These are phyloP conservation scores for Botia almorhae DNA, from an alignment of 2,797 vertebrate genomes.

Conservation along the genomic window DNA sequence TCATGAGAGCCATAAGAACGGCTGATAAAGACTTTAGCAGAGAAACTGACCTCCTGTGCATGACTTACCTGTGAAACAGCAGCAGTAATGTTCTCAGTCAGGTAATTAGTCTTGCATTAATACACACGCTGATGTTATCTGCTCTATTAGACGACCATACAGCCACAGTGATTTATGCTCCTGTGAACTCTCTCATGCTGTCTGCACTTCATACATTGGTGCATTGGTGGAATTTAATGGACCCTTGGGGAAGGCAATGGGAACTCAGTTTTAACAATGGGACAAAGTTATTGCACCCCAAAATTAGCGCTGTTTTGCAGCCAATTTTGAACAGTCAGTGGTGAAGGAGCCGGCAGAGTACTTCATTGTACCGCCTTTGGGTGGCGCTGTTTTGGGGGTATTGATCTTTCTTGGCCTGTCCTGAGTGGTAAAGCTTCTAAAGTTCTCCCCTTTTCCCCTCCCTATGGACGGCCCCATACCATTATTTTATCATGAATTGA, in stretches of 20 bases:
- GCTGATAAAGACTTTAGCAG: conserved; percentile 66
- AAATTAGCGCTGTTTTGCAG: neutral
- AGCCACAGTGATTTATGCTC: conserved; percentile 62
- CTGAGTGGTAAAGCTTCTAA: too few species aligned
- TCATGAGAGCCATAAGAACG: conserved; percentile 73
- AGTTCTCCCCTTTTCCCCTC: too few species aligned
- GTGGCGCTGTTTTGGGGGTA: too few species aligned
- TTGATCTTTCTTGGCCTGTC: too few species aligned
- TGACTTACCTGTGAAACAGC: conserved; percentile 73
- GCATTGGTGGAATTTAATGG: conserved; percentile 14
- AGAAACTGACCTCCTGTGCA: conserved; percentile 68
- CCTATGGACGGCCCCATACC: too few species aligned
- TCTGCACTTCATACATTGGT: conserved; percentile 11
- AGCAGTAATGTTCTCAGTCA: conserved; percentile 76
- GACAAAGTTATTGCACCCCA: conserved; percentile 28
- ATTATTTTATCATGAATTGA: too few species aligned
- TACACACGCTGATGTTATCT: conserved; percentile 75
- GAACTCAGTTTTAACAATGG: conserved; percentile 17
- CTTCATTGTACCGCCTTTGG: too few species aligned
- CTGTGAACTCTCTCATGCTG: conserved; percentile 30
- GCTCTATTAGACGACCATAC: conserved; percentile 64
- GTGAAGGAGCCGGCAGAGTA: too few species aligned
- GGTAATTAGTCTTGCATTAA: conserved; percentile 79
- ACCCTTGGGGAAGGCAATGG: conserved; percentile 25
- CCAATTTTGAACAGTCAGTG: neutral